phyloP scores from a whole-genome alignment of 2,113 vertebrate species.

The Cheilinus undulatus region DNA sequence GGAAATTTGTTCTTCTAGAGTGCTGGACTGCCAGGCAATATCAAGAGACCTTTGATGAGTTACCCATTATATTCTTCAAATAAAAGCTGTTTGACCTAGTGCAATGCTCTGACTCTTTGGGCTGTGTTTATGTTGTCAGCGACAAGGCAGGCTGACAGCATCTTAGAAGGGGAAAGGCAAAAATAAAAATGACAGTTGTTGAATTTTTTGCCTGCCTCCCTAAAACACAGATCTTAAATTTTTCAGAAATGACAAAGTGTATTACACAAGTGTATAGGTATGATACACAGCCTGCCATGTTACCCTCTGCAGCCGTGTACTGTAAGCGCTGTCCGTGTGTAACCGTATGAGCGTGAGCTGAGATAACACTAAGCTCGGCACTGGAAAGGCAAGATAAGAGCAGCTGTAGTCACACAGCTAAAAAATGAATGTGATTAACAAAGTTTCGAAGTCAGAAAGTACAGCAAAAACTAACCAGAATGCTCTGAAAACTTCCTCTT shows the following conservation, averaged over 20 bases:
- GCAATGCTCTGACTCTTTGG: conserved; percentile 14
- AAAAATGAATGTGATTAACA: conserved; percentile 42
- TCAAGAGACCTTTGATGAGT: conserved; percentile 48
- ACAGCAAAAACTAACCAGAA: conserved; percentile 5
- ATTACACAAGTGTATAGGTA: conserved; percentile 55
- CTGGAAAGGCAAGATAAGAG: conserved; percentile 59
- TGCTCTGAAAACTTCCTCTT: background rate
- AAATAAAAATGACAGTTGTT: conserved; percentile 47
- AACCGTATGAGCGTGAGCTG: conserved; percentile 25
- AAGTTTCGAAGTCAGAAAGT: conserved; percentile 38
- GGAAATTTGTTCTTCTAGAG: conserved; percentile 64
- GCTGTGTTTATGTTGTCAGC: conserved; percentile 37
- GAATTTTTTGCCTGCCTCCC: conserved; percentile 36
- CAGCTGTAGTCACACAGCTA: conserved; percentile 10
- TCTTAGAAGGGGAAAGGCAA: conserved; percentile 25
- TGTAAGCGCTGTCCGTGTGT: conserved; percentile 38
- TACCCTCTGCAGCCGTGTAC: conserved; percentile 22
- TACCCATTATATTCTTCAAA: conserved; percentile 58
- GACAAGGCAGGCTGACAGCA: background rate
- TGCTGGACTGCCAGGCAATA: conserved; percentile 56
- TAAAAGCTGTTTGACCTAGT: conserved; percentile 25
- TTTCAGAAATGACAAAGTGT: conserved; percentile 42
- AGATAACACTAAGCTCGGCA: conserved; percentile 52
- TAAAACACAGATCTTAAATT: conserved; percentile 42
- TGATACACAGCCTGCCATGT: conserved; percentile 26